Base-by-base conservation (phyloP, 2,888 invertebrate genomes). In the Endotricha flammealis region DNA sequence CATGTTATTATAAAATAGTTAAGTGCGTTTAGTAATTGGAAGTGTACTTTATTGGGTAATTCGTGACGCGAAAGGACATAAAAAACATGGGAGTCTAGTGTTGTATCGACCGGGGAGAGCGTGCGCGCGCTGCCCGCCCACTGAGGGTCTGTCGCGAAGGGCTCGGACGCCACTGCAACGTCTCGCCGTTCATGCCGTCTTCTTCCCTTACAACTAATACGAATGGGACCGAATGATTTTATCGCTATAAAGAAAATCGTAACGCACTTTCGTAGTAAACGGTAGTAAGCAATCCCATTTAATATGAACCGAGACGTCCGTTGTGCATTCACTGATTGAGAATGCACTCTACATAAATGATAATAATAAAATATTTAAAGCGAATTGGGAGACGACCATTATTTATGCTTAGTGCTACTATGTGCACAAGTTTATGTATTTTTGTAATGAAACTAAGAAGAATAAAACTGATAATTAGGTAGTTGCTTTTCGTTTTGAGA, bases 71-170 rank as follows among this genome's bases (percentile, higher is more conserved):
- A 78, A 75, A 77, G 67, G 78, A 77, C 79, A 81, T 85, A 81
- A 85, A 85, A 83, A 85, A 81, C 73, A 77, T 79, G 66, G 64
- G 76, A 81, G 83, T 81, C 80, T 83, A 80, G 78, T 71, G 72
- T 67, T 56, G 64, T 83, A 85, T 86, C 85, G 85, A 85, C 82
- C 85, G 75, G 72, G 65, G 54, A 44, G 48, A 51, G 53, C 43
- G 61, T 69, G 79, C 83, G 85, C 85, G 85, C 85, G 83, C 73
- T 64, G 63, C 70, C 54, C 46, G 53, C 53, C 55, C 42, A 44
- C 50, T 40, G 39, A 38, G 39, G 42, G 40, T 29, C 35, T 46
- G 42, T 49, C 36, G 45, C 44, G 40, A 46, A 38, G 46, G 53
- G 48, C 47, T 48, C 43, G 59, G 52, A 55, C 49, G 43, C 51